Percentiles rank a stretch among this genome's conserved stretches.
Conservation (phyloP, 2,888 invertebrate species). For the Amiota minor region DNA sequence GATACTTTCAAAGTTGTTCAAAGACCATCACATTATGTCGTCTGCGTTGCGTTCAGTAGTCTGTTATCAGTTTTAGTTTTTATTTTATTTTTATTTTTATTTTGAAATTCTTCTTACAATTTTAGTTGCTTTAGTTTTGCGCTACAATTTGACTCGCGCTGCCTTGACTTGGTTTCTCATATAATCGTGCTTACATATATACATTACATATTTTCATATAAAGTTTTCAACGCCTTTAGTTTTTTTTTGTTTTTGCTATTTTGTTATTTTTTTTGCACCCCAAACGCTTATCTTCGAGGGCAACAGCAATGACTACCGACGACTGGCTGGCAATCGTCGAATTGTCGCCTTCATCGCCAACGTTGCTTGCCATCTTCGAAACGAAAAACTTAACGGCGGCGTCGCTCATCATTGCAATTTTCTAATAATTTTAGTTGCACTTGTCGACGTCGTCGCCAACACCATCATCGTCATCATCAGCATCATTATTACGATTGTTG, state of each 20-base stretch:
- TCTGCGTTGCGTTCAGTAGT: background rate
- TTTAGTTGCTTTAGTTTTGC: conserved; percentile 12
- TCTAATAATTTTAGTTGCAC: conserved; percentile 60
- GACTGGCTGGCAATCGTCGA: conserved; percentile 9
- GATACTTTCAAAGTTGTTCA: background rate
- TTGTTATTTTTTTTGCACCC: conserved; percentile 26
- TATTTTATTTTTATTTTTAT: too few relatives aligned
- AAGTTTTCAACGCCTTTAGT: background rate
- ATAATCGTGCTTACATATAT: background rate
- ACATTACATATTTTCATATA: background rate
- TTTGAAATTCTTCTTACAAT: conserved; percentile 12
- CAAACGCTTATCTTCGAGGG: conserved; percentile 60
- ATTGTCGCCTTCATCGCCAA: conserved; percentile 50
- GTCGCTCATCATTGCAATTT: conserved; percentile 57
- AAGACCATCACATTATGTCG: background rate
- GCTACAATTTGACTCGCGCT: conserved; percentile 27
- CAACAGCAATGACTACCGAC: conserved; percentile 35
- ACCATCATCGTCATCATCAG: conserved; percentile 21
- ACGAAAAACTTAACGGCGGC: conserved; percentile 10
- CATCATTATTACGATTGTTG: background rate
- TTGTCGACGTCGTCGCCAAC: background rate
- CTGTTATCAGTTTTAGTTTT: conserved; percentile 5
- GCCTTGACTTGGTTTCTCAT: conserved; percentile 35
- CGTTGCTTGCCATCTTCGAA: conserved; percentile 45
- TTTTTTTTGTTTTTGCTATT: conserved; percentile 1